Evolutionary conservation across 2,888 invertebrate genomes (phyloP).

Genomic region (Brenthis hecate): DNA sequence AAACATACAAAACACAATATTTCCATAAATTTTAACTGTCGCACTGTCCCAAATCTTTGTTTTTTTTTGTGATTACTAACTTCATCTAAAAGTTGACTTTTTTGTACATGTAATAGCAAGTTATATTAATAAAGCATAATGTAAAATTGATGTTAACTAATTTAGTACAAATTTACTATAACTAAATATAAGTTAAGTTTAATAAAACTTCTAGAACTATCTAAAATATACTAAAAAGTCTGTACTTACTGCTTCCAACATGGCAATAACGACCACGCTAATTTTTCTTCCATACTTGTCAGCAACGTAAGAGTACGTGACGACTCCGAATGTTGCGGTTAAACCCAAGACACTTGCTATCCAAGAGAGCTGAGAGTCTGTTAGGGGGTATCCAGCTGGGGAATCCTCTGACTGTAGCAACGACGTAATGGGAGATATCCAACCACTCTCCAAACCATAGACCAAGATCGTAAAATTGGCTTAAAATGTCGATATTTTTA

Average conservation of each 20-base stretch:
- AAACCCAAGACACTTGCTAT: constrained; percentile 64
- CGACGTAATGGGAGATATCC: constrained; percentile 66
- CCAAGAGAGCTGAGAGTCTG: constrained; percentile 58
- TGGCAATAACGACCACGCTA: constrained; percentile 62
- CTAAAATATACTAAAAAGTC: not conserved
- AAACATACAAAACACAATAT: too few relatives aligned
- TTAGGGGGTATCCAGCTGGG: constrained; percentile 54
- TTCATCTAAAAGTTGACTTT: too few relatives aligned
- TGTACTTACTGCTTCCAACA: constrained; percentile 69
- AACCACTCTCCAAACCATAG: constrained; percentile 63
- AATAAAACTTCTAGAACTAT: not conserved
- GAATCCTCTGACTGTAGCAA: constrained; percentile 54
- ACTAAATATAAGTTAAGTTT: not conserved
- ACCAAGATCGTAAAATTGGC: constrained; percentile 62
- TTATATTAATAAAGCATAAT: too few relatives aligned
- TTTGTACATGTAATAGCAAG: too few relatives aligned
- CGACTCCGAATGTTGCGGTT: constrained; percentile 60
- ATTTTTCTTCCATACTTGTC: constrained; percentile 68
- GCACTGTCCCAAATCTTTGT: too few relatives aligned
- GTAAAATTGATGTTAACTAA: too few relatives aligned
- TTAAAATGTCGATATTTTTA: constrained; percentile 42
- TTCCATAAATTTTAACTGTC: too few relatives aligned
- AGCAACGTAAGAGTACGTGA: constrained; percentile 61
- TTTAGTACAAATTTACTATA: too few relatives aligned
- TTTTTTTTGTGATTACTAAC: too few relatives aligned